Percentiles rank a stretch among this genome's conserved stretches.
Evolutionary conservation across 2,797 vertebrate species (phyloP).

Genomic region (Semaprochilodus insignis): DNA sequence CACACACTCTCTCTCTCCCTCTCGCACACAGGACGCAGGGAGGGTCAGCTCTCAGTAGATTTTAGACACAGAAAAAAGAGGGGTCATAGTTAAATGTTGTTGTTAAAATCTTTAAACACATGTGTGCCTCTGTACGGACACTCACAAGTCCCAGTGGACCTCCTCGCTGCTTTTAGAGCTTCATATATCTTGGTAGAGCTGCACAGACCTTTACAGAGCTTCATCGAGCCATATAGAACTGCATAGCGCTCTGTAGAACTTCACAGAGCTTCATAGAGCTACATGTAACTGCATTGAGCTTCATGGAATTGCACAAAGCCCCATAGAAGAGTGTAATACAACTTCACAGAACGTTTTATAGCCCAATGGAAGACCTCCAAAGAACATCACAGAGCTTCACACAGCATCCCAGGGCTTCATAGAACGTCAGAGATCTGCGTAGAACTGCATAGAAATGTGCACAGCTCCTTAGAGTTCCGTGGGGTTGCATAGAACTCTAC

Average conservation of each 20-base stretch:
- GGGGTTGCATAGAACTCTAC: neutral
- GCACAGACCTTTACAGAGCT: neutral
- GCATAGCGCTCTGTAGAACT: neutral
- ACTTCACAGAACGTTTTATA: too few species aligned
- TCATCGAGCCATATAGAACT: neutral
- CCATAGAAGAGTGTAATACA: neutral
- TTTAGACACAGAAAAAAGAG: neutral
- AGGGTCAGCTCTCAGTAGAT: conserved; percentile 6
- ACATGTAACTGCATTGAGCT: neutral
- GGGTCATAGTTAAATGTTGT: neutral
- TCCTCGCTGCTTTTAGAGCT: neutral
- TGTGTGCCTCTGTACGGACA: neutral
- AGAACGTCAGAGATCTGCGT: neutral
- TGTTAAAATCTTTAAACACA: conserved; percentile 17
- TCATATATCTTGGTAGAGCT: neutral
- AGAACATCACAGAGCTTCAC: neutral
- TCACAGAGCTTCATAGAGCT: neutral
- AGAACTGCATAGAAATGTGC: neutral
- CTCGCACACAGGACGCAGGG: neutral
- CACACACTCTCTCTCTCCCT: neutral
- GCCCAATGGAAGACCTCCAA: neutral
- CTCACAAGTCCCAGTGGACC: conserved; percentile 26
- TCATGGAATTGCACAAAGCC: neutral
- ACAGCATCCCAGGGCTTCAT: neutral
- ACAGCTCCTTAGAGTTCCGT: neutral